phyloP scores from a whole-genome alignment of 2,888 invertebrate genomes.

The Molorchus minor region DNA sequence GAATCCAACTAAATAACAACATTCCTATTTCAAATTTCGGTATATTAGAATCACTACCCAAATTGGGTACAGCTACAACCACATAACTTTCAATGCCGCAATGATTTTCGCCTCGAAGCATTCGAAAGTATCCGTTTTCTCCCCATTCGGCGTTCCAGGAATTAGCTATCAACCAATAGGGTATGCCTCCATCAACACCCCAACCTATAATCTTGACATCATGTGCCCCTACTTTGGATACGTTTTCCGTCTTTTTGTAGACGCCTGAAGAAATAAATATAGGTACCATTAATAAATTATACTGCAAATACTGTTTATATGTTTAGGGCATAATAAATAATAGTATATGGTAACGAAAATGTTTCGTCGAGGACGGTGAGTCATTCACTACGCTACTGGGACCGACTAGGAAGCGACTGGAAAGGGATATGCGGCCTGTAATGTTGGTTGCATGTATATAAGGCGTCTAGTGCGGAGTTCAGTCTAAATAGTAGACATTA shows the following conservation, averaged over 20 bases:
- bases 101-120: conserved; percentile 80
- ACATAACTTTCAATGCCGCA: conserved; percentile 79
- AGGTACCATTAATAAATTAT: no score
- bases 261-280: conserved; percentile 70
- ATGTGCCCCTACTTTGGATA: conserved; percentile 78
- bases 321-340: no score
- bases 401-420: no score
- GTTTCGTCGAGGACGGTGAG: no score
- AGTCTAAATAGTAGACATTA: no score
- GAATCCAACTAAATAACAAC: neutral
- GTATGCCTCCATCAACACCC: conserved; percentile 77
- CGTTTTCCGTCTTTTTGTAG: conserved; percentile 77
- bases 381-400: no score
- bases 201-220: conserved; percentile 91
- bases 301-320: no score
- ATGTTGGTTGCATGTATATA: no score
- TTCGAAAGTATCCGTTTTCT: conserved; percentile 87
- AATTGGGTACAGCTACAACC: conserved; percentile 65
- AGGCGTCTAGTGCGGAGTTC: no score
- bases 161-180: conserved; percentile 92
- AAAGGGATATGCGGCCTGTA: no score
- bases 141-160: conserved; percentile 97
- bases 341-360: no score
- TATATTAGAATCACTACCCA: neutral
- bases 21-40: neutral